Evolutionary conservation across 2,797 vertebrate species (phyloP), one percentile per base, ranked within the genome.

Genomic region (Cyprinodon diabolis): DNA sequence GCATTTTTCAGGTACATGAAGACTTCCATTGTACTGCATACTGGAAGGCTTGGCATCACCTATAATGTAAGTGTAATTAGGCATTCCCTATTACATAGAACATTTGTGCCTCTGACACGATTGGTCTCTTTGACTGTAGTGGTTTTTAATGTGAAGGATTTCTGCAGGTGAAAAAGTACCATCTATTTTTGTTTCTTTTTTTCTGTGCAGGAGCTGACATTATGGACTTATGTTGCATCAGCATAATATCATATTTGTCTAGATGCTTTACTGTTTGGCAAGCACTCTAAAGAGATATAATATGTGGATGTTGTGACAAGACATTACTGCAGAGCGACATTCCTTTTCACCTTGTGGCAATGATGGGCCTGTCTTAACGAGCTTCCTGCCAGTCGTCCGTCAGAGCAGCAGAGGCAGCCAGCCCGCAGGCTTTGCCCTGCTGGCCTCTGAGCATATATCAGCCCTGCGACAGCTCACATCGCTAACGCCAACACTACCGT

Each of bases 381-480:
- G 93, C 81, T 86, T 86, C 84, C 89, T 89, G 92, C 87, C 87
- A 91, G 81, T 80, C 81, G 77, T 87, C 85, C 83, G 71, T 92
- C 84, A 85, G 83, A 88, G 89, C 82, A 19, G 86, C 83, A 76
- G 88, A 84, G 84, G 87, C 81, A 79, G 84, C 48, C 73, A 55
- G 87, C 87, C 90, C 86, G 68, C 14, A 66, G 86, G 87, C 84
- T 91, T 87, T 90, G 87, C 88, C 88, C 89, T 84, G 83, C 69
- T 92, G 91, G 91, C 93, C 93, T 87, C 81, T 79, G 78, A 87
- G 88, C 91, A 92, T 92, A 92, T 82, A 92, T 93, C 93, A 92
- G 88, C 85, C 75, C 69, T 37, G 72, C 68, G 78, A 92, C 90
- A 93, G 84, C 87, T 78, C 75, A 79, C 90, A 90, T 93, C 89